Evolutionary conservation across 2,888 invertebrate species (phyloP), one percentile per base, ranked within the genome.

Genomic region (Sarcophaga caerulescens): DNA sequence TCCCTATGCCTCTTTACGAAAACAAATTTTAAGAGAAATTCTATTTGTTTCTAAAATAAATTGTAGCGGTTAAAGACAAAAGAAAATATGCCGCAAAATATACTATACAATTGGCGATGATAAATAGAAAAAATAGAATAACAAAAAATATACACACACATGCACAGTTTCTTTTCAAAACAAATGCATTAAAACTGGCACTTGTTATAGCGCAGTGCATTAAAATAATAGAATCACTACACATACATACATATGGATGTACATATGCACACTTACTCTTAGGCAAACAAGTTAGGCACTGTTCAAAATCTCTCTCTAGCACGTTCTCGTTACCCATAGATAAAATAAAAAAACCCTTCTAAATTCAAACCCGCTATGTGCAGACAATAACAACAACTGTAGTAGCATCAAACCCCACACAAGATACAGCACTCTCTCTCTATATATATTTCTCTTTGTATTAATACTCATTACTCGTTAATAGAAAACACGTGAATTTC

Each of bases 41-140:
- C 35, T 10, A 35, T 35, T 35, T 35, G 35, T 35, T 35, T 35
- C 35, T 35, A 35, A 35, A 35, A 10, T 35, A 35, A 35, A 35
- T 35, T 35, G 35, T 35, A 35, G 35, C 35, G 35, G 35, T 35
- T 35, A 35, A 35, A 35, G 35, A 35, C 35, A 35, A 35, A 35
- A 8, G 35, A 35, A 35, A 35, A 52, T 84, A 84, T 84, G 86
- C 86, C 86, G 86, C 86, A 86, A 86, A 84, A 84, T 86, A 86
- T 86, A 84, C 83, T 86, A 84, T 69, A 74, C 1, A 82, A 80
- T 52, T 52, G 17, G 14, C 4, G 52, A 4, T 12, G 4, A 52
- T 52, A 52, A 80, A 76, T 60, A 57, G 5, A 17, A 52, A 76
- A 52, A 57, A 59, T 11, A 59, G 68, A 57, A 23, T 45, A 78